Percentiles rank a stretch among this genome's conserved stretches.
phyloP scores from a whole-genome alignment of 2,797 vertebrate genomes.

The Dallia pectoralis region DNA sequence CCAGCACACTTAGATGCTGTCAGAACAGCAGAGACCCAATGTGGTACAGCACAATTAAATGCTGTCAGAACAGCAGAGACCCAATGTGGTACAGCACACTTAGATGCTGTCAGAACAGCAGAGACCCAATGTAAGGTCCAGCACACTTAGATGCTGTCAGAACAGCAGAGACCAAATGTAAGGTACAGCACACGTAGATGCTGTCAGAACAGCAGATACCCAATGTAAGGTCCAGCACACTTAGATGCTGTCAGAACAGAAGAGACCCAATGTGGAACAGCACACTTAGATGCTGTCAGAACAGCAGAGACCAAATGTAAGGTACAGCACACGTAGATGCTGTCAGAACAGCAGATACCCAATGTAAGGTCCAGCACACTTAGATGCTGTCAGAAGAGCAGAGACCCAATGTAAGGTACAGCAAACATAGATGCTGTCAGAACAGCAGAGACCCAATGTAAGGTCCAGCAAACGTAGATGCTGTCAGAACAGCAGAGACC shows the following conservation, averaged over 20 bases:
- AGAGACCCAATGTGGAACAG: too few relatives aligned
- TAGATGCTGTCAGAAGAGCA: not conserved
- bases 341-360: not conserved
- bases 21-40: too few relatives aligned
- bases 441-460: constrained; percentile 8
- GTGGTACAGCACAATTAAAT: constrained; percentile 4
- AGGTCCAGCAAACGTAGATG: too few relatives aligned
- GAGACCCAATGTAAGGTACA: constrained; percentile 2
- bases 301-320: too few relatives aligned
- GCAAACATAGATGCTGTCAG: too few relatives aligned
- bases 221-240: too few relatives aligned
- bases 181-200: constrained; percentile 6
- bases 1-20: constrained; percentile 9
- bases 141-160: constrained; percentile 6
- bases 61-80: not conserved
- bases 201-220: not conserved
- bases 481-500: constrained; percentile 11
- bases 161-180: too few relatives aligned
- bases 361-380: too few relatives aligned
- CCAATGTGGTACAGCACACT: too few relatives aligned
- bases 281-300: constrained; percentile 7
- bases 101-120: not conserved
- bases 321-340: constrained; percentile 7
- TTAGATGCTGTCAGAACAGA: not conserved
- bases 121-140: too few relatives aligned